Evolutionary conservation across 2,888 invertebrate species (phyloP).

Genomic region (Apamea monoglypha): DNA sequence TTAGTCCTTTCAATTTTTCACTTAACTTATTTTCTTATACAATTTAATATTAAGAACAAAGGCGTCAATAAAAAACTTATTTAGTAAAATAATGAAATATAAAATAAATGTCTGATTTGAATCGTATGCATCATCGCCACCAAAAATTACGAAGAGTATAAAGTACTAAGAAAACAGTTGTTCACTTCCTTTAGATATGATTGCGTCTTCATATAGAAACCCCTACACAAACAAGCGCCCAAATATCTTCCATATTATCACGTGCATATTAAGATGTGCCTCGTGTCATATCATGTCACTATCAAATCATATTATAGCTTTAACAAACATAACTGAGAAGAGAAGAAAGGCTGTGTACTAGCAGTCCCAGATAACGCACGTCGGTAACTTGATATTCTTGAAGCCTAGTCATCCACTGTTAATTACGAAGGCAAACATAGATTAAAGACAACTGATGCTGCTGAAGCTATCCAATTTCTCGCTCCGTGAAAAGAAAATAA

Average conservation of each 20-base stretch:
- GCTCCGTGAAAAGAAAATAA: constrained; percentile 66
- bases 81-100: neutral
- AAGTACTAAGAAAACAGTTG: constrained; percentile 15
- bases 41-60: constrained; percentile 53
- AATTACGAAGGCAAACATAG: constrained; percentile 80
- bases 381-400: constrained; percentile 83
- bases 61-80: constrained; percentile 47
- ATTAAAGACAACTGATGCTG: constrained; percentile 79
- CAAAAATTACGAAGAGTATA: constrained; percentile 9
- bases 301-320: constrained; percentile 75
- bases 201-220: constrained; percentile 12
- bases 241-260: constrained; percentile 30
- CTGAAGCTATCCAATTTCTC: constrained; percentile 77
- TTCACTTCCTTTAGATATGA: constrained; percentile 20
- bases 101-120: constrained; percentile 9
- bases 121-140: constrained; percentile 8
- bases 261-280: constrained; percentile 25
- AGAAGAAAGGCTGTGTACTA: constrained; percentile 71
- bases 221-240: constrained; percentile 28
- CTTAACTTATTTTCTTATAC: constrained; percentile 47
- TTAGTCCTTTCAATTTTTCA: constrained; percentile 50
- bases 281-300: constrained; percentile 71
- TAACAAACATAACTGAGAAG: constrained; percentile 70
- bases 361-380: constrained; percentile 76
- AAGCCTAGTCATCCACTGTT: constrained; percentile 79